These are phyloP conservation scores for Vulpes vulpes DNA, from an alignment of 2,113 vertebrate genomes.

Conservation along the genomic window DNA sequence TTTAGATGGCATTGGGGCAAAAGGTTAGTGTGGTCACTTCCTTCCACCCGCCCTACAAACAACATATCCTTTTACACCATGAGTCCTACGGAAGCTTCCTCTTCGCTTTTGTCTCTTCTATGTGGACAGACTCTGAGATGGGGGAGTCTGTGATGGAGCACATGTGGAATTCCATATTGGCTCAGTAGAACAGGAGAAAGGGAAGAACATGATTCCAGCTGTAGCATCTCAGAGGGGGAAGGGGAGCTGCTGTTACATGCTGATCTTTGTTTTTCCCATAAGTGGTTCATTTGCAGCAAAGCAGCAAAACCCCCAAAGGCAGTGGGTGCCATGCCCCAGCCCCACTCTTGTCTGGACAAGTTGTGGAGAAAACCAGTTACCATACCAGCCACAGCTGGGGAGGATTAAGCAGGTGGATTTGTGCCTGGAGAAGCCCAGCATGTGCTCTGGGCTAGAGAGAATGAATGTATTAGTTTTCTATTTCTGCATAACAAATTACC, in stretches of 20 bases:
- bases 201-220: conserved; percentile 62
- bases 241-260: conserved; percentile 68
- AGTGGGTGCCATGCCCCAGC: conserved; percentile 11
- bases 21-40: conserved; percentile 67
- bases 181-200: conserved; percentile 56
- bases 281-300: conserved; percentile 64
- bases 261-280: conserved; percentile 74
- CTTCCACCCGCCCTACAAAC: neutral
- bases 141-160: conserved; percentile 67
- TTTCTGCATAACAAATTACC: conserved; percentile 64
- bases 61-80: conserved; percentile 64
- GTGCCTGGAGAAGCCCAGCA: neutral
- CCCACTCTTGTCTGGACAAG: conserved; percentile 51
- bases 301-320: conserved; percentile 12
- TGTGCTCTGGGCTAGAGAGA: conserved; percentile 49
- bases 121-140: conserved; percentile 33
- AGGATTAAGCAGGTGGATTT: conserved; percentile 87
- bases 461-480: conserved; percentile 60
- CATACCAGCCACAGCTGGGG: conserved; percentile 80
- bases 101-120: conserved; percentile 72
- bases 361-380: conserved; percentile 73
- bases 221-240: conserved; percentile 70
- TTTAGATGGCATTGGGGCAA: conserved; percentile 64
- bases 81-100: conserved; percentile 51
- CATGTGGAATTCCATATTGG: conserved; percentile 67